phyloP scores from a whole-genome alignment of 2,113 vertebrate genomes.

The Crypturellus undulatus region DNA sequence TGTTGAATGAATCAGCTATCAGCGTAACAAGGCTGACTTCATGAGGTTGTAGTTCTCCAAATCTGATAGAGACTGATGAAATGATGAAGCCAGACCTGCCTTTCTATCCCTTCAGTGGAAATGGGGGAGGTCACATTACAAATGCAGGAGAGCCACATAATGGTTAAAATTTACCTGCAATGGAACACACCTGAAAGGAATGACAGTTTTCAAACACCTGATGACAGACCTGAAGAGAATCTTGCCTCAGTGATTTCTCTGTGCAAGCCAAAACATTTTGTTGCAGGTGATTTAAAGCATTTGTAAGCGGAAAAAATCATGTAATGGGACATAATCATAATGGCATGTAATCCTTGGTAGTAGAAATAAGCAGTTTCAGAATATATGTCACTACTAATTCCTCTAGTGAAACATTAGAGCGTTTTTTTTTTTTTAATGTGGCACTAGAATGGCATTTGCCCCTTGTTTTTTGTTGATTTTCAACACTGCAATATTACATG shows the following conservation, averaged over 20 bases:
- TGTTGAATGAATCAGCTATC: not conserved
- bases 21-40: not conserved
- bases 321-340: too few relatives aligned
- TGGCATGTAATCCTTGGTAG: not conserved
- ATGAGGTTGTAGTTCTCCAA: not conserved
- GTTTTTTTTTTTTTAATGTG: not conserved
- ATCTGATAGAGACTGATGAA: not conserved
- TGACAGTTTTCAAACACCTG: not conserved
- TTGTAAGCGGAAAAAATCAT: not conserved
- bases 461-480: not conserved
- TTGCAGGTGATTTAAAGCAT: not conserved
- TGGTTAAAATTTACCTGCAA: not conserved
- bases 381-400: not conserved
- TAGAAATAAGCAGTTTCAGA: not conserved
- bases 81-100: too few relatives aligned
- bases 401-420: not conserved
- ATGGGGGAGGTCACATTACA: too few relatives aligned
- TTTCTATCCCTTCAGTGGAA: too few relatives aligned
- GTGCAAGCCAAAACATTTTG: not conserved
- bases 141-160: too few relatives aligned
- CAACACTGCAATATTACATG: not conserved
- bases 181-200: not conserved
- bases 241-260: not conserved
- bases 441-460: not conserved
- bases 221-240: not conserved